These are phyloP conservation scores for Tipula unca DNA, from an alignment of 2,888 invertebrate genomes.

Conservation along the genomic window DNA sequence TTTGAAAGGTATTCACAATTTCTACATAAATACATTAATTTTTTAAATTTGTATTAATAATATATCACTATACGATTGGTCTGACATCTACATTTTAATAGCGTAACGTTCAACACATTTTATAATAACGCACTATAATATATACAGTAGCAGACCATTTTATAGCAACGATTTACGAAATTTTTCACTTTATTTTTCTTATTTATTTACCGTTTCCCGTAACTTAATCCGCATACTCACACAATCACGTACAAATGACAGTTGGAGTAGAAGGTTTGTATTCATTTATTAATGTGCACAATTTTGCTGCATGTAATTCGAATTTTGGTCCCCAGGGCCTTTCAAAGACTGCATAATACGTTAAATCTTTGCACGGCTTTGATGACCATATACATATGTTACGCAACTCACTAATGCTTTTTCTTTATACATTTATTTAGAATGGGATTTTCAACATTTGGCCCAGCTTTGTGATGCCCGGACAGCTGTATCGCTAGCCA, in stretches of 20 bases:
- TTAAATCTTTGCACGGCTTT: neutral
- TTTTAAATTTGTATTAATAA: neutral
- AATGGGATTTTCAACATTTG: slow-evolving; percentile 61
- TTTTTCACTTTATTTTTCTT: neutral
- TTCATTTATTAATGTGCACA: neutral
- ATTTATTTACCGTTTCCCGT: neutral
- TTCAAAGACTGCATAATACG: neutral
- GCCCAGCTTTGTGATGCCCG: slow-evolving; percentile 70
- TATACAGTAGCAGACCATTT: neutral
- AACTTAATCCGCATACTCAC: neutral
- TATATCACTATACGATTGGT: neutral
- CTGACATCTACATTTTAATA: neutral
- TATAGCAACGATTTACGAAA: neutral
- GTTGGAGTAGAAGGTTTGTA: neutral
- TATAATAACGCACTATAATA: neutral
- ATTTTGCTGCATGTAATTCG: neutral
- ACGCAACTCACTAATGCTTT: neutral
- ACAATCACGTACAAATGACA: neutral
- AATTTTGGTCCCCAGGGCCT: neutral
- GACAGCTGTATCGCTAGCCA: slow-evolving; percentile 69
- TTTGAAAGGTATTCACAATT: slow-evolving; percentile 44
- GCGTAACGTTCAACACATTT: neutral
- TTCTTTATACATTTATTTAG: slow-evolving; percentile 24
- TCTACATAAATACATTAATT: neutral
- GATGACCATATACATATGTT: neutral